phyloP scores from a whole-genome alignment of 2,888 invertebrate species.

The Pammene aurita region DNA sequence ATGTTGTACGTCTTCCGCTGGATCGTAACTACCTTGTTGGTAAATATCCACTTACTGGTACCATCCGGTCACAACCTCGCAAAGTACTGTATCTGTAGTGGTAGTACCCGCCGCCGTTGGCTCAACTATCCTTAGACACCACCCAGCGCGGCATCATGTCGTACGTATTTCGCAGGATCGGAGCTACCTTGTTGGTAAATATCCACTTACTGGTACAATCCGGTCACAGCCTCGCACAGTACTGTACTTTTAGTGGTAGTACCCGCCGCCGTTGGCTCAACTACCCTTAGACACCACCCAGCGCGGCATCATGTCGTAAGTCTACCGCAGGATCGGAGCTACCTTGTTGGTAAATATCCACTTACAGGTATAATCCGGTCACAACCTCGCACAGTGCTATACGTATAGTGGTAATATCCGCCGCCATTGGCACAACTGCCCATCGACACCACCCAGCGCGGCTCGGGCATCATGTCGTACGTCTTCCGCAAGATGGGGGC shows the following conservation, averaged over 20 bases:
- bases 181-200: no score
- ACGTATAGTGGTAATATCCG: conserved; percentile 99
- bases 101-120: no score
- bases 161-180: no score
- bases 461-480: conserved; percentile 98
- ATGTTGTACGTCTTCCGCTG: conserved; percentile 97
- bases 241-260: conserved; percentile 99
- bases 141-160: no score
- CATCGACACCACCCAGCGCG: conserved; percentile 99
- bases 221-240: conserved; percentile 87
- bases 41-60: no score
- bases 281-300: conserved; percentile 59
- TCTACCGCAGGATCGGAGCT: background rate
- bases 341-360: background rate
- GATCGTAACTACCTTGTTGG: no score
- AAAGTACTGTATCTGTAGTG: no score
- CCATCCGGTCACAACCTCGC: no score
- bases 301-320: background rate
- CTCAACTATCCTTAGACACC: no score
- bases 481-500: conserved; percentile 97
- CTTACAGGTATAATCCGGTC: conserved; percentile 74
- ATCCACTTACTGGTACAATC: conserved; percentile 65
- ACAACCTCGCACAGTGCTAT: conserved; percentile 91
- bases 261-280: conserved; percentile 75
- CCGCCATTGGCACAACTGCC: conserved; percentile 99